Percentiles rank a stretch among this genome's conserved stretches.
phyloP scores from a whole-genome alignment of 1,140 invertebrate species.

The Bursaphelenchus mucronatus region DNA sequence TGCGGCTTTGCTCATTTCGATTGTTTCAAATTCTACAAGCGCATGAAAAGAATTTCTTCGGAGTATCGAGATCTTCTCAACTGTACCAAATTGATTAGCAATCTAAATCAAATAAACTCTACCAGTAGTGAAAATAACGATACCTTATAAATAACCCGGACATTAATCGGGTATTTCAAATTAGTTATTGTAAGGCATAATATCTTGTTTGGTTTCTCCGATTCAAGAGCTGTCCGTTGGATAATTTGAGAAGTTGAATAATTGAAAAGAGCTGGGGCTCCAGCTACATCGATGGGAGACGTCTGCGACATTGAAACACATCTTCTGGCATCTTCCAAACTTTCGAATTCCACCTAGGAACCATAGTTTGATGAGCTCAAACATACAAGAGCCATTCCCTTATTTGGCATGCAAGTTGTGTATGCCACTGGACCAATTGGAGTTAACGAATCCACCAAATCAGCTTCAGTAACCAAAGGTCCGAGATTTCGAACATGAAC shows the following conservation, averaged over 20 bases:
- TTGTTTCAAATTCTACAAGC: constrained; percentile 96
- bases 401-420: constrained; percentile 63
- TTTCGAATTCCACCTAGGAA: constrained; percentile 56
- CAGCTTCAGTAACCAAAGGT: constrained; percentile 47
- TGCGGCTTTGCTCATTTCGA: constrained; percentile 87
- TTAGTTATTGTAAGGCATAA: constrained; percentile 90
- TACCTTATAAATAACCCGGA: constrained; percentile 71
- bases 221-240: constrained; percentile 61
- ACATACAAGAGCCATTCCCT: constrained; percentile 63
- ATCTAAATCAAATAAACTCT: constrained; percentile 97
- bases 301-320: constrained; percentile 61
- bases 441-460: constrained; percentile 52
- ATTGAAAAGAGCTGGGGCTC: constrained; percentile 63
- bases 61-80: constrained; percentile 96
- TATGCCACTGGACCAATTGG: constrained; percentile 60
- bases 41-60: constrained; percentile 91
- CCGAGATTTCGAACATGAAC: constrained; percentile 44
- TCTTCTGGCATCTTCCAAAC: constrained; percentile 58
- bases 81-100: constrained; percentile 84
- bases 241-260: constrained; percentile 64
- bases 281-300: constrained; percentile 62
- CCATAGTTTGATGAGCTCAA: constrained; percentile 35
- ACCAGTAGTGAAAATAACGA: constrained; percentile 65
- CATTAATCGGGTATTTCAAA: constrained; percentile 94
- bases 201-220: constrained; percentile 75